A percentile compares a stretch with the other conserved stretches of the same genome.
Evolutionary conservation across 1,140 invertebrate genomes (phyloP).

Genomic region (Camponotus vicinus): DNA sequence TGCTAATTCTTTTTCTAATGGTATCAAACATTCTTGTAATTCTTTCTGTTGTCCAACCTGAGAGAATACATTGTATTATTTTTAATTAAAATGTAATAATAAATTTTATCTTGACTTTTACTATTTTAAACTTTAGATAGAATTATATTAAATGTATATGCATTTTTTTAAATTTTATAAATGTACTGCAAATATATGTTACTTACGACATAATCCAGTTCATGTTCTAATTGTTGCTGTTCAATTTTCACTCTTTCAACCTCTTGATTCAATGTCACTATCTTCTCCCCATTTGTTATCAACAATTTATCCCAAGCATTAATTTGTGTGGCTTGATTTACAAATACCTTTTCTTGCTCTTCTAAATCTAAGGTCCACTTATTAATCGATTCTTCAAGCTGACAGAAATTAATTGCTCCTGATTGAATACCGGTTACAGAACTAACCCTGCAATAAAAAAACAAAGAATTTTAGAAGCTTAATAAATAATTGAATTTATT

Average conservation of each 20-base stretch:
- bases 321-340: constrained; percentile 97
- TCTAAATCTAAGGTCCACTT: constrained; percentile 98
- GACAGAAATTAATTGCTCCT: constrained; percentile 92
- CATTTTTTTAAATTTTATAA: too few species aligned
- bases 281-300: constrained; percentile 97
- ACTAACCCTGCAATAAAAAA: constrained; percentile 80
- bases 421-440: constrained; percentile 83
- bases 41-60: constrained; percentile 94
- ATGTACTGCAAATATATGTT: background rate
- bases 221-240: constrained; percentile 96
- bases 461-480: constrained; percentile 34
- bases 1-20: constrained; percentile 93
- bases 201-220: constrained; percentile 95
- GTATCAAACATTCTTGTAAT: constrained; percentile 94
- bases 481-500: constrained; percentile 59
- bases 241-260: constrained; percentile 95
- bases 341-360: constrained; percentile 97
- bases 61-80: background rate
- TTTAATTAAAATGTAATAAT: constrained; percentile 18
- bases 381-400: constrained; percentile 97
- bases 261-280: constrained; percentile 93
- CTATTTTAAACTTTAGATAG: background rate
- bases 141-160: too few species aligned
- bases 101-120: background rate
- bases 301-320: constrained; percentile 97